These are phyloP conservation scores for Allacma fusca DNA, from an alignment of 2,888 invertebrate genomes.

Conservation along the genomic window DNA sequence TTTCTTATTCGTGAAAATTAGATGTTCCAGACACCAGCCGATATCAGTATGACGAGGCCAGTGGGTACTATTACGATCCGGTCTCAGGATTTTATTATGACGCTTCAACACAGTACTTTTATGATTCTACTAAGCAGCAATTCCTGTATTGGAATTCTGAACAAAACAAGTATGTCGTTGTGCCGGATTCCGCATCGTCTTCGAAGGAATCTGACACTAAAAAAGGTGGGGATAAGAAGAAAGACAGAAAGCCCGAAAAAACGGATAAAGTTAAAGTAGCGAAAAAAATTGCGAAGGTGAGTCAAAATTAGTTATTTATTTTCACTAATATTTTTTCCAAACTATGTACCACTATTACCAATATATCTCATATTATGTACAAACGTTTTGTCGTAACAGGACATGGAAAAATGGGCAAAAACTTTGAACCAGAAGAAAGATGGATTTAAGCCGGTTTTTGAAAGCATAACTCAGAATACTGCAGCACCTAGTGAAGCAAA, in stretches of 20 bases:
- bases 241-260: slow-evolving; percentile 66
- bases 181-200: slow-evolving; percentile 49
- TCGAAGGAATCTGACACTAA: slow-evolving; percentile 3
- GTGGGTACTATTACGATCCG: slow-evolving; percentile 96
- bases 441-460: slow-evolving; percentile 16
- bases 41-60: slow-evolving; percentile 92
- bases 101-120: slow-evolving; percentile 94
- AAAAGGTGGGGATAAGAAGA: slow-evolving; percentile 31
- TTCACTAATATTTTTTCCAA: too few species aligned
- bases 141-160: slow-evolving; percentile 94
- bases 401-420: slow-evolving; percentile 95
- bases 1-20: slow-evolving; percentile 9
- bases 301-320: not conserved
- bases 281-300: slow-evolving; percentile 91
- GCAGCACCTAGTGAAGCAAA: not conserved
- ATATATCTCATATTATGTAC: too few species aligned
- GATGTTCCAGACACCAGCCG: slow-evolving; percentile 81
- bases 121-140: slow-evolving; percentile 86
- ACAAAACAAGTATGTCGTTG: slow-evolving; percentile 65
- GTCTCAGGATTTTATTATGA: slow-evolving; percentile 95
- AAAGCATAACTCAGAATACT: slow-evolving; percentile 7
- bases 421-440: slow-evolving; percentile 89
- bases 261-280: slow-evolving; percentile 96
- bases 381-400: slow-evolving; percentile 65
- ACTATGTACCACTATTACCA: too few species aligned